Conservation (phyloP, 1,140 invertebrate species). For the Eueides isabella region DNA sequence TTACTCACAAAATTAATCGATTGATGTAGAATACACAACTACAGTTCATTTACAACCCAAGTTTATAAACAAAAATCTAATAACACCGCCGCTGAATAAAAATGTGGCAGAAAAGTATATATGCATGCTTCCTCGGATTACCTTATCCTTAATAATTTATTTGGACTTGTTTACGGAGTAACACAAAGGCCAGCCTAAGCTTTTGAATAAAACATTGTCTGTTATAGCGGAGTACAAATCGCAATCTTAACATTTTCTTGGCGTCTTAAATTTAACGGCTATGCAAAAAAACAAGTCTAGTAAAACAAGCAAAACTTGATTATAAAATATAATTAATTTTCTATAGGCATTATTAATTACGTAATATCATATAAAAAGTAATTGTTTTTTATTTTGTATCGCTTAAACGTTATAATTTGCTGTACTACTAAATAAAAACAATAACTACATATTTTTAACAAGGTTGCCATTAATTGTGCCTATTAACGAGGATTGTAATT, state of each 20-base stretch:
- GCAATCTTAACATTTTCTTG: constrained; percentile 29
- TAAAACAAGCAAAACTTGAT: not conserved
- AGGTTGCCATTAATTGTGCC: no score
- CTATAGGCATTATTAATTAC: no score
- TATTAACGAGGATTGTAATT: no score
- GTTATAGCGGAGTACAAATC: constrained; percentile 35
- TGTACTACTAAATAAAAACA: no score
- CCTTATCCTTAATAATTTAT: constrained; percentile 30
- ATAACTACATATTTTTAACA: no score
- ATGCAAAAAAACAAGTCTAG: not conserved
- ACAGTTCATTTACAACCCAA: not conserved
- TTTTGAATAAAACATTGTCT: constrained; percentile 47
- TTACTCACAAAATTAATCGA: not conserved
- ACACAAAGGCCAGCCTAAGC: constrained; percentile 42
- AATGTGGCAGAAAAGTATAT: not conserved
- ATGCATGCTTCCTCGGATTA: constrained; percentile 9
- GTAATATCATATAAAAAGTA: no score
- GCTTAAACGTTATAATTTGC: no score
- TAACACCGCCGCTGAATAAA: not conserved
- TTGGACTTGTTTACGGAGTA: constrained; percentile 36
- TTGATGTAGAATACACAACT: not conserved
- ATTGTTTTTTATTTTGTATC: no score
- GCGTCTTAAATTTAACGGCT: constrained; percentile 7
- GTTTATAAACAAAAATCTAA: not conserved
- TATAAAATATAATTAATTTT: not conserved